These are phyloP conservation scores for Mamestra brassicae DNA, from an alignment of 2,888 invertebrate species.

Conservation along the genomic window DNA sequence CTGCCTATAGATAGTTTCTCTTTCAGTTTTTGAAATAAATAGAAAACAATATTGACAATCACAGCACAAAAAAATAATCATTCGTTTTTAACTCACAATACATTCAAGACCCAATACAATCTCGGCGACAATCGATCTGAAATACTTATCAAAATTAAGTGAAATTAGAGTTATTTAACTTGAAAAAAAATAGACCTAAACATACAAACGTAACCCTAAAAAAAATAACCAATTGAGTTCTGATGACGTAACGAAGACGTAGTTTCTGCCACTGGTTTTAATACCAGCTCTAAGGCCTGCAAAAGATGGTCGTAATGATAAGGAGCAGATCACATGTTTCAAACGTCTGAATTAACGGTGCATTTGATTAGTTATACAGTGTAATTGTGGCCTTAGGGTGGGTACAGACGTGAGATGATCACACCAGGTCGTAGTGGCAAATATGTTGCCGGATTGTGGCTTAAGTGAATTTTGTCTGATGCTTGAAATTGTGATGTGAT, in stretches of 20 bases:
- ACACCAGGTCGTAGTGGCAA: no score
- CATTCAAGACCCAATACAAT: no score
- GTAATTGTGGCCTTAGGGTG: constrained; percentile 42
- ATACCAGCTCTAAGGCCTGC: constrained; percentile 33
- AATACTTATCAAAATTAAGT: no score
- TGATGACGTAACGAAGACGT: constrained; percentile 52
- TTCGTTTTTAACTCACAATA: no score
- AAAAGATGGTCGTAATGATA: constrained; percentile 54
- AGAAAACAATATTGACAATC: no score
- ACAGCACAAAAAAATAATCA: no score
- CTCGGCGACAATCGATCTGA: no score
- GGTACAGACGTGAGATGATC: background rate
- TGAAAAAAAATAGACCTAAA: background rate
- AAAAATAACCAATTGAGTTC: constrained; percentile 26
- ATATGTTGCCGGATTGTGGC: background rate
- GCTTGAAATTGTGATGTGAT: background rate
- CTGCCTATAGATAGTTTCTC: no score
- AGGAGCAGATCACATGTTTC: constrained; percentile 51
- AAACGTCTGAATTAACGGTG: constrained; percentile 57
- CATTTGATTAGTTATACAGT: constrained; percentile 58
- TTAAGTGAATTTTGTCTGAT: background rate
- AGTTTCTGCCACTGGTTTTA: constrained; percentile 46
- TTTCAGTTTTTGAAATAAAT: no score
- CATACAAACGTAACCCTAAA: constrained; percentile 13
- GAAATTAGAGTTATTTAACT: background rate